These are phyloP conservation scores for Drosophila monieri DNA, from an alignment of 2,888 invertebrate genomes.

Conservation along the genomic window DNA sequence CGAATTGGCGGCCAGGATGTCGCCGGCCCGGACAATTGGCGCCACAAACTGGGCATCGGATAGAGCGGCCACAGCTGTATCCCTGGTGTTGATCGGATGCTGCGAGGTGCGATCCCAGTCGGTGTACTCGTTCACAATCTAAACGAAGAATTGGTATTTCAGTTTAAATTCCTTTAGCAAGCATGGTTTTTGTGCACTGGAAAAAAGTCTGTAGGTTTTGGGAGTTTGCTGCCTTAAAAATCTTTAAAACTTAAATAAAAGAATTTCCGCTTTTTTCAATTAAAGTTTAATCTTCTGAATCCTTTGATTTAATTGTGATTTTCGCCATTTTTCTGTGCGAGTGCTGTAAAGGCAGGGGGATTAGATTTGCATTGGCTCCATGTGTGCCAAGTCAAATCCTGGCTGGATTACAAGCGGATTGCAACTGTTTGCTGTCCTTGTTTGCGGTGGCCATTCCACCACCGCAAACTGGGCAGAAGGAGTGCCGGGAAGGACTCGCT, in stretches of 20 bases:
- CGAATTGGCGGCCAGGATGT: slow-evolving; percentile 89
- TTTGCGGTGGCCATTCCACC: slow-evolving; percentile 51
- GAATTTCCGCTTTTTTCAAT: background rate
- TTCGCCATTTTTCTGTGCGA: background rate
- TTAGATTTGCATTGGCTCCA: slow-evolving; percentile 39
- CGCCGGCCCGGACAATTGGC: slow-evolving; percentile 93
- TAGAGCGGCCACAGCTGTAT: slow-evolving; percentile 94
- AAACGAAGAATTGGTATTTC: slow-evolving; percentile 50
- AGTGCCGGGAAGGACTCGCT: slow-evolving; percentile 3
- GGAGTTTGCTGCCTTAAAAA: background rate
- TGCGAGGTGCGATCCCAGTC: slow-evolving; percentile 97
- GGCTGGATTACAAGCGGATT: slow-evolving; percentile 67
- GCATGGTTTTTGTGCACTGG: background rate
- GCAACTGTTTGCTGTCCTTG: slow-evolving; percentile 45
- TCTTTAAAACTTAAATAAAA: background rate
- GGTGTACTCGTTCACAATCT: slow-evolving; percentile 95
- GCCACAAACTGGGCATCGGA: slow-evolving; percentile 98
- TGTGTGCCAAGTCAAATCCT: slow-evolving; percentile 61
- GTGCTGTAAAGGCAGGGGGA: slow-evolving; percentile 9
- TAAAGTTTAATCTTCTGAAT: background rate
- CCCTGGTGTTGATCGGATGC: slow-evolving; percentile 94
- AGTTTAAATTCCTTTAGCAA: slow-evolving; percentile 3
- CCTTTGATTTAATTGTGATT: background rate
- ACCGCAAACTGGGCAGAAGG: slow-evolving; percentile 26
- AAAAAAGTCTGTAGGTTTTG: background rate